Evolutionary conservation across 2,113 vertebrate genomes (phyloP), one percentile per base, ranked within the genome.

Genomic region (Ameiurus melas): DNA sequence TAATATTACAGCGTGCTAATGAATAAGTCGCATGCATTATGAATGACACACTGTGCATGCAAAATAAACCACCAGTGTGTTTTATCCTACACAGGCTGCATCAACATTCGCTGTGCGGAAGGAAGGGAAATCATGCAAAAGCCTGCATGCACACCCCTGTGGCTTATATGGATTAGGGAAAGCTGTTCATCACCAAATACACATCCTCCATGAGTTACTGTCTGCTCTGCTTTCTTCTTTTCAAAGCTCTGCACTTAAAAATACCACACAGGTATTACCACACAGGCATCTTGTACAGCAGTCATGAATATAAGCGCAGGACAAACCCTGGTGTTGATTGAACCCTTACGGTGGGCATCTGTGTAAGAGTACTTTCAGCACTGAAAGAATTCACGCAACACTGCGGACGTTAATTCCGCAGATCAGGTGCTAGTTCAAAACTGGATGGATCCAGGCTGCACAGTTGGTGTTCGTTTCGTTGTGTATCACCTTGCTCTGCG

Each of bases 121-220:
- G 33, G 2, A 73, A 75, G 68, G 9, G 51, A 55, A 55, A 55
- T 51, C 60, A 86, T 66, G 58, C 87, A 57, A 79, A 79, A 79
- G 43, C 82, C 12, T 85, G 33, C 79, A 30, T 17, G 60, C 36
- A 79, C 47, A 66, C 58, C 75, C 64, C 71, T 36, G 57, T 77
- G 57, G 68, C n/a, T 84, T 77, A 33, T 77, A 60, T 79, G 87
- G 80, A 78, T 84, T 79, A 88, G 80, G 39, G 53, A 83, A 60
- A 83, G 81, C 81, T 75, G 81, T 62, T 84, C 53, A 84, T 88
- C 70, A 57, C 62, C 78, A 84, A 64, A 83, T 39, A 70, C 73
- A 43, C 87, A 68, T 84, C 70, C 13, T 58, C 51, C 27, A 33
- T 13, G 86, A 53, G 68, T 51, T 82, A 75, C 25, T 53, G 33